A percentile compares a stretch with the other conserved stretches of the same genome.
These are phyloP conservation scores for Bombus confusus DNA, from an alignment of 1,140 invertebrate genomes.

Conservation along the genomic window DNA sequence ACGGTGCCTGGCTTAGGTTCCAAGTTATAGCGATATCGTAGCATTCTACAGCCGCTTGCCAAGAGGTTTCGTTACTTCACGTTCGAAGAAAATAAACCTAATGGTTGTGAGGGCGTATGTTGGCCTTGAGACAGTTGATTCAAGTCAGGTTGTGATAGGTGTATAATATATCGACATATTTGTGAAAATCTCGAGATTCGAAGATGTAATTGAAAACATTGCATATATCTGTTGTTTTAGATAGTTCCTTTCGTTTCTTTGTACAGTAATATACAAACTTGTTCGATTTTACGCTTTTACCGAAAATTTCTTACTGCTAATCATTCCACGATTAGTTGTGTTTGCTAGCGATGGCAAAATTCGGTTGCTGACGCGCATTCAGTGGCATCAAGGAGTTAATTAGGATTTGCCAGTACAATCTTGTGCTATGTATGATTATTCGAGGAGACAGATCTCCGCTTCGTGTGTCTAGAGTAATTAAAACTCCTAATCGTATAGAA, in stretches of 20 bases:
- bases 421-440: no score
- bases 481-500: background rate
- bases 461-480: background rate
- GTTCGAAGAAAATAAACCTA: background rate
- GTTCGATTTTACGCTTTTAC: background rate
- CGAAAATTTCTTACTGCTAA: background rate
- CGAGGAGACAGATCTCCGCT: background rate
- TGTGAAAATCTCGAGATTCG: no score
- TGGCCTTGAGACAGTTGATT: background rate
- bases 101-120: background rate
- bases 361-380: background rate
- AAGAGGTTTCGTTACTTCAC: background rate
- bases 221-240: no score
- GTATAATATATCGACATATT: no score
- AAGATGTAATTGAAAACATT: no score
- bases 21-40: background rate
- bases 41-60: background rate
- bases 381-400: slow-evolving; percentile 5
- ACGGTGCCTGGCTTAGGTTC: background rate
- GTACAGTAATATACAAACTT: no score
- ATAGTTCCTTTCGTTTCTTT: no score
- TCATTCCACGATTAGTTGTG: background rate
- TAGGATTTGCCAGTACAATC: background rate
- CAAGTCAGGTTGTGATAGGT: background rate
- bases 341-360: background rate